Evolutionary conservation across 2,888 invertebrate genomes (phyloP).

Genomic region (Timema cristinae): DNA sequence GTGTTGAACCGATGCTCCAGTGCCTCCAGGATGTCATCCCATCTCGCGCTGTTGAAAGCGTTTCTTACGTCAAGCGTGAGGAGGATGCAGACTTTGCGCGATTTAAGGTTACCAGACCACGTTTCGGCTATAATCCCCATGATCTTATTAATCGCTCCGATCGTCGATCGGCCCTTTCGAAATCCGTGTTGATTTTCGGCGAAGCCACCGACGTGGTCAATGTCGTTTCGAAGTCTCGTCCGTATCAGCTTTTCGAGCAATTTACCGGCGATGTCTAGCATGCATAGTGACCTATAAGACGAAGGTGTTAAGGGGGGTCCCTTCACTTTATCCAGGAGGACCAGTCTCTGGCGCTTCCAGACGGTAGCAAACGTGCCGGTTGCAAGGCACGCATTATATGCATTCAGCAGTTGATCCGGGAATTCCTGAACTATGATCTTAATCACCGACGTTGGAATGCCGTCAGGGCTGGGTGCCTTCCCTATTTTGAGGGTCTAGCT

Average conservation of each 20-base stretch:
- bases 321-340: not conserved
- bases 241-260: not conserved
- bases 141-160: not conserved
- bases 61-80: no score
- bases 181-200: no score
- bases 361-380: not conserved
- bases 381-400: not conserved
- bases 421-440: no score
- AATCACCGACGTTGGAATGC: constrained; percentile 1
- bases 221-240: no score
- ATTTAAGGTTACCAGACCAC: constrained; percentile 2
- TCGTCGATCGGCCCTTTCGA: not conserved
- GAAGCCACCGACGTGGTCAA: not conserved
- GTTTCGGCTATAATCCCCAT: no score
- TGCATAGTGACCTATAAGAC: no score
- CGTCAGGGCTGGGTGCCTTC: not conserved
- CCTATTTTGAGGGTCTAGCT: not conserved
- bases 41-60: no score
- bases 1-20: no score
- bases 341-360: constrained; percentile 1
- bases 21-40: no score
- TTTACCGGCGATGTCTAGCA: no score
- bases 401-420: not conserved
- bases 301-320: constrained; percentile 1
- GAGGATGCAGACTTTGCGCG: constrained; percentile 3